These are phyloP conservation scores for Benitochromis conjunctus DNA, from an alignment of 2,113 vertebrate genomes.

Conservation along the genomic window DNA sequence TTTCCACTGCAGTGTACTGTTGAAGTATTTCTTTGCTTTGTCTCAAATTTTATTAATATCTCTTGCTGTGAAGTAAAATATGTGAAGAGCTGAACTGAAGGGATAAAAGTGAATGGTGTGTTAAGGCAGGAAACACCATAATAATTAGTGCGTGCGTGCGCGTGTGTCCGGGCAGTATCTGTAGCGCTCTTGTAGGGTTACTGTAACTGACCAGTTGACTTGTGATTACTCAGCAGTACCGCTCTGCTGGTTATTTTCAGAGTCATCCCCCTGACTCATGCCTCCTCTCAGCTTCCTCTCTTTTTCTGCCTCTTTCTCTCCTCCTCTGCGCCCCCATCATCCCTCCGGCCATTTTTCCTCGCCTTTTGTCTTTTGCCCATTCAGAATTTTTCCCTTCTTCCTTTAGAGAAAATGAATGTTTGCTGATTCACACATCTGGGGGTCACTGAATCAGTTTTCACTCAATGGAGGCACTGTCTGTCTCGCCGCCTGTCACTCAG, in stretches of 20 bases:
- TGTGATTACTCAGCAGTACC: slow-evolving; percentile 64
- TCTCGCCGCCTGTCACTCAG: slow-evolving; percentile 19
- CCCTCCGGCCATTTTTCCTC: slow-evolving; percentile 45
- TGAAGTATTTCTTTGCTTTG: background rate
- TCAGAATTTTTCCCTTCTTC: slow-evolving; percentile 42
- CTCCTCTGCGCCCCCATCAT: slow-evolving; percentile 22
- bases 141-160: background rate
- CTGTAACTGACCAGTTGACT: slow-evolving; percentile 52
- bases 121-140: slow-evolving; percentile 2
- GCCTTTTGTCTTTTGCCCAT: slow-evolving; percentile 49
- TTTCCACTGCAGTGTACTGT: background rate
- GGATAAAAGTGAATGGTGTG: background rate
- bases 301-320: background rate
- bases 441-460: slow-evolving; percentile 58
- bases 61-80: background rate
- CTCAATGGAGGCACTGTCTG: slow-evolving; percentile 65
- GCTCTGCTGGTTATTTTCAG: slow-evolving; percentile 41
- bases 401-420: slow-evolving; percentile 57
- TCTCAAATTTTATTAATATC: background rate
- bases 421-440: slow-evolving; percentile 70
- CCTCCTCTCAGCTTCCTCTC: slow-evolving; percentile 33
- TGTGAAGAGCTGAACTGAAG: background rate
- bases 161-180: slow-evolving; percentile 37
- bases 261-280: slow-evolving; percentile 58
- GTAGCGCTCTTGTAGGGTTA: slow-evolving; percentile 57